Conservation (phyloP, 2,888 invertebrate genomes). For the Sarcophaga caerulescens region DNA sequence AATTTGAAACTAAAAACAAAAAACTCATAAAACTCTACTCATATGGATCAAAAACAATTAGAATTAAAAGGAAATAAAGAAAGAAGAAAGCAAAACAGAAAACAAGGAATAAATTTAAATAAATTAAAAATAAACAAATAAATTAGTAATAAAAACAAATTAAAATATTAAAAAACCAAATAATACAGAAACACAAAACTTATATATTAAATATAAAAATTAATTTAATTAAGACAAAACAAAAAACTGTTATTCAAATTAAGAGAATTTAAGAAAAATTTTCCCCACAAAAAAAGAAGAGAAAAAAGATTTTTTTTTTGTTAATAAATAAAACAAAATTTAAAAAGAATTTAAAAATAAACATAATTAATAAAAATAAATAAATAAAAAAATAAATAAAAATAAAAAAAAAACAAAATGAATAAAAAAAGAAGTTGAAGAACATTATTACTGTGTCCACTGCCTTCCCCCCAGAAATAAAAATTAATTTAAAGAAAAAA, state of each 20-base stretch:
- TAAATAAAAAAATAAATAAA: conserved; percentile 30
- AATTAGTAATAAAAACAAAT: conserved; percentile 36
- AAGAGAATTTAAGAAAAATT: conserved; percentile 37
- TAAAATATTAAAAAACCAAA: conserved; percentile 19
- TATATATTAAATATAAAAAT: conserved; percentile 60
- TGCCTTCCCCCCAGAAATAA: conserved; percentile 64
- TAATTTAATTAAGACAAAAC: neutral
- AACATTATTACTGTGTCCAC: conserved; percentile 65
- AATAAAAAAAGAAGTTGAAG: conserved; percentile 36
- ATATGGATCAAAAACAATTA: conserved; percentile 66
- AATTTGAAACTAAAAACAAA: conserved; percentile 8
- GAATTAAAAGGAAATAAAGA: conserved; percentile 45
- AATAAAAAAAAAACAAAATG: conserved; percentile 33
- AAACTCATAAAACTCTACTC: conserved; percentile 42
- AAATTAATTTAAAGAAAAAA: conserved; percentile 10
- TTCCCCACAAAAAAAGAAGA: conserved; percentile 54
- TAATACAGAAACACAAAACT: conserved; percentile 36
- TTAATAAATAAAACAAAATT: conserved; percentile 58
- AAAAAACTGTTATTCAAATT: conserved; percentile 62
- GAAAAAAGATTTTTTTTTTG: conserved; percentile 57
- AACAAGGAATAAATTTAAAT: conserved; percentile 60
- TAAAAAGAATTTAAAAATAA: conserved; percentile 61
- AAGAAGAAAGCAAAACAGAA: neutral
- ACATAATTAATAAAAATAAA: conserved; percentile 31
- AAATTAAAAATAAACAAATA: conserved; percentile 42